These are phyloP conservation scores for Meriones psammophilus DNA, from an alignment of 2,797 vertebrate genomes.

Conservation along the genomic window DNA sequence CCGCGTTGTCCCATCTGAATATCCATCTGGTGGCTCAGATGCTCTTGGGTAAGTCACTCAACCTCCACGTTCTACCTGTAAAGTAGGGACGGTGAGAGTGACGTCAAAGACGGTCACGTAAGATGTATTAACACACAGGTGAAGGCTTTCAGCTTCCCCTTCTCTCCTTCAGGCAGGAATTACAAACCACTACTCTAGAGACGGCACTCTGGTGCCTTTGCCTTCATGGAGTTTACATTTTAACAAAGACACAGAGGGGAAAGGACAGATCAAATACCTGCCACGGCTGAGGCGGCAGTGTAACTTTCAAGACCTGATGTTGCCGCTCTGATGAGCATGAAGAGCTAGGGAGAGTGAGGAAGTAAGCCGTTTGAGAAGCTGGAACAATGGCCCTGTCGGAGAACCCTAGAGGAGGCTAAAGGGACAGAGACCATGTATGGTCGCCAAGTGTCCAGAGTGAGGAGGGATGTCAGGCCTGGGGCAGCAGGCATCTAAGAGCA, in stretches of 20 bases:
- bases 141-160: not conserved
- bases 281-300: not conserved
- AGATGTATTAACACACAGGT: not conserved
- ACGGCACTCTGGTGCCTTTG: not conserved
- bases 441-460: rapidly evolving
- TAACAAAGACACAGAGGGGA: not conserved
- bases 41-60: not conserved
- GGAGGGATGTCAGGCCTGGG: not conserved
- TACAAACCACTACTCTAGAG: not conserved
- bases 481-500: not conserved
- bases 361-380: not conserved
- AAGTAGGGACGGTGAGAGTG: not conserved
- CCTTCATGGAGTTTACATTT: not conserved
- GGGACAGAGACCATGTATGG: not conserved
- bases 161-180: not conserved
- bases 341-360: not conserved
- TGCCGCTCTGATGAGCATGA: not conserved
- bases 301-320: not conserved
- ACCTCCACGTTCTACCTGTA: not conserved
- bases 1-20: not conserved
- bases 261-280: not conserved
- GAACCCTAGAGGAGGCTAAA: not conserved
- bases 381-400: not conserved
- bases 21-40: not conserved
- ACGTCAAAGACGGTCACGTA: not conserved